A percentile compares a stretch with the other conserved stretches of the same genome.
These are phyloP conservation scores for Apocrypta bakeri DNA, from an alignment of 1,140 invertebrate species.

Conservation along the genomic window DNA sequence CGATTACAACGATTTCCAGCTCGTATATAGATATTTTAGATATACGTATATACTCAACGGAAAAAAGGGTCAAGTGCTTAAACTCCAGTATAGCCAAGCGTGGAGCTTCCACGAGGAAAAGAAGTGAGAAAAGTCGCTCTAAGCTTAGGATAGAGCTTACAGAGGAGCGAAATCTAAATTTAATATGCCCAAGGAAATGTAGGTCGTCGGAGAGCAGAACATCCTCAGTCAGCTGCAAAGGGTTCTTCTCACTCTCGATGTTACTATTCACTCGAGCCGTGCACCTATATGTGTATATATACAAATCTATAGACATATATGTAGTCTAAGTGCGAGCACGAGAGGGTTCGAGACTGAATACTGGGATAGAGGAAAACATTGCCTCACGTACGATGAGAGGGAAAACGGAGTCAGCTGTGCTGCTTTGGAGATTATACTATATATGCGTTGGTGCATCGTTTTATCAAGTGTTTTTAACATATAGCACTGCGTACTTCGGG, in stretches of 20 bases:
- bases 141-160: neutral
- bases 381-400: neutral
- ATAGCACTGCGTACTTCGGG: neutral
- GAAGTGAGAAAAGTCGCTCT: neutral
- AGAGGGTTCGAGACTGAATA: neutral
- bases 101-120: neutral
- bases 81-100: neutral
- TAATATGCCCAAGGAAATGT: constrained; percentile 43
- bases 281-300: neutral
- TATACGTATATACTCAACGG: neutral
- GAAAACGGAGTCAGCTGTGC: neutral
- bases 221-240: neutral
- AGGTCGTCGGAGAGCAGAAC: constrained; percentile 18
- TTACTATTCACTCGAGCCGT: constrained; percentile 6
- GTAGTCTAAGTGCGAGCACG: too few relatives aligned
- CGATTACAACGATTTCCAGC: neutral
- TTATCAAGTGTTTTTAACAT: constrained; percentile 32
- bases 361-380: neutral
- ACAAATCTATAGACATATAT: neutral
- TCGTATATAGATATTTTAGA: too few relatives aligned
- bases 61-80: neutral
- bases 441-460: neutral
- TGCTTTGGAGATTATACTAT: neutral
- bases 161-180: constrained; percentile 41
- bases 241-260: constrained; percentile 7